Evolutionary conservation across 2,888 invertebrate species (phyloP), one percentile per base, ranked within the genome.

Genomic region (Hydrotaea cyrtoneurina): DNA sequence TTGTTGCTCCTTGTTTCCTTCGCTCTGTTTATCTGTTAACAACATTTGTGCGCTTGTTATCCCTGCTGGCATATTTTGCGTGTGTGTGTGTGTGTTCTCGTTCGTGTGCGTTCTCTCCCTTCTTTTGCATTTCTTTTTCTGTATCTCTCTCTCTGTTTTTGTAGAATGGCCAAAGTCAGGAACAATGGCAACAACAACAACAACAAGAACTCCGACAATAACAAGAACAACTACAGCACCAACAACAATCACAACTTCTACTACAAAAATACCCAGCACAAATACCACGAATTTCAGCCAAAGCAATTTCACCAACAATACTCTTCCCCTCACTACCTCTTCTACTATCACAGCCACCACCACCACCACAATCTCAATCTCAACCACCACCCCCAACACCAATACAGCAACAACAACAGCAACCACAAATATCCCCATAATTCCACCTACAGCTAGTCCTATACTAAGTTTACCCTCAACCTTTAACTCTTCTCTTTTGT

Each of bases 111-210:
- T 53, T 72, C 15, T 79, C 71, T 76, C 17, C 17, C 13, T 26
- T 75, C 31, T 78, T 71, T 75, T 80, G 75, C 66, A 23, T 85
- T 55, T 76, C 74, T 21, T 64, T 59, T 26, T 78, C 50, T 73
- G 77, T 80, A 72, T 78, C 26, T 78, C 69, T 86, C 69, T 78
- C 10, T 21, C 11, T 21, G 69, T 69, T 69, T 46, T 62, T 81
- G 78, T 85, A 91, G 91, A 90, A 87, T 91, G 91, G 91, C 90
- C 91, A 81, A 91, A 90, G 86, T 90, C 91, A 23, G 69, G 46
- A 84, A 88, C 88, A 85, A 86, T 79, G 64, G 79, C 86, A 86
- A 84, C 55, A 83, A 81, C 81, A 64, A 59, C 82, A 82, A 69
- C 69, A 81, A 59, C 82, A 82, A 69, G 59, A 81, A 72, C 66